Percentiles rank a stretch among this genome's conserved stretches.
Evolutionary conservation across 2,888 invertebrate species (phyloP).

Genomic region (Gastrophysa polygoni): DNA sequence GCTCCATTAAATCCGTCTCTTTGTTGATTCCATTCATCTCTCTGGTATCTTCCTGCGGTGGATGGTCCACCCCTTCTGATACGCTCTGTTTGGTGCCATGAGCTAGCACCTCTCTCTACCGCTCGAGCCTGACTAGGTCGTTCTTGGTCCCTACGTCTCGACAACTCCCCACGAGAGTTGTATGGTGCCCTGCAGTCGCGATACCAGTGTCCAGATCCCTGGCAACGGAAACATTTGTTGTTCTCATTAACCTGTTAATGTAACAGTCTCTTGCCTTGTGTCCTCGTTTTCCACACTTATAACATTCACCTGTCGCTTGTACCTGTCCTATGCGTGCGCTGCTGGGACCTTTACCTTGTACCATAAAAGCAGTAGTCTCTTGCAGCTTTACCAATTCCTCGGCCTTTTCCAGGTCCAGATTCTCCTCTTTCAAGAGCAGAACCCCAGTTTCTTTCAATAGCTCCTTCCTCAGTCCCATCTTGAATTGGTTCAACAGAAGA

Average conservation of each 20-base stretch:
- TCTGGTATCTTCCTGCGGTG: not conserved
- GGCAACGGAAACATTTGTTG: not conserved
- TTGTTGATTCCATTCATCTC: not conserved
- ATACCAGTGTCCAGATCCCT: not conserved
- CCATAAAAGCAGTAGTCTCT: not conserved
- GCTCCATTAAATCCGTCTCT: not conserved
- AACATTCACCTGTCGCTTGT: not conserved
- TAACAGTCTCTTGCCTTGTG: slow-evolving; percentile 2
- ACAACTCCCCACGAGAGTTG: not conserved
- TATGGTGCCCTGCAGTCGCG: not conserved
- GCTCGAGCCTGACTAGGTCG: not conserved
- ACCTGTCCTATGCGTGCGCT: not conserved
- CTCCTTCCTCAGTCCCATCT: slow-evolving; percentile 4
- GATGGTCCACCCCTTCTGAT: not conserved
- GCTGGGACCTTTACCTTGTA: not conserved
- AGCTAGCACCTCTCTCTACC: not conserved
- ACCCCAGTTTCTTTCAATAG: slow-evolving; percentile 12
- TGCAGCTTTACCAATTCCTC: not conserved
- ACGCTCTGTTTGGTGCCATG: not conserved
- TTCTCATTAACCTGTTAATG: too few relatives aligned
- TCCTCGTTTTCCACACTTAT: not conserved
- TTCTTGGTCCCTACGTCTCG: not conserved
- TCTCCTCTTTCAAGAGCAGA: not conserved
- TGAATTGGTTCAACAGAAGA: slow-evolving; percentile 19
- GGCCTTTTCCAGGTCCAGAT: slow-evolving; percentile 8